A percentile compares a stretch with the other conserved stretches of the same genome.
phyloP scores from a whole-genome alignment of 2,113 vertebrate genomes.

The Sclerurus mexicanus region DNA sequence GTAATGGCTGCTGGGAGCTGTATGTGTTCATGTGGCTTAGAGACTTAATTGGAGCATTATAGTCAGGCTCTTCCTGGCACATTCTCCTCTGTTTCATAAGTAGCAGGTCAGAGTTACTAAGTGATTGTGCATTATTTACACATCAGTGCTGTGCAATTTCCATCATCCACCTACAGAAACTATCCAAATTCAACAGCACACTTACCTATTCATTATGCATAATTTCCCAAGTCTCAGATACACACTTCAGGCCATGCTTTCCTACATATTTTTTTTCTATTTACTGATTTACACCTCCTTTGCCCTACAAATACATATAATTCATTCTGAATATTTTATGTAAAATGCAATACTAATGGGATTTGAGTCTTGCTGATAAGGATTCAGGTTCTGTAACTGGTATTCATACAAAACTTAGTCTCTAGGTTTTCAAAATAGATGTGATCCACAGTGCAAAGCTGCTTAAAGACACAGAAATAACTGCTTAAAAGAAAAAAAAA shows the following conservation, averaged over 20 bases:
- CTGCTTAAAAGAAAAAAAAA: not conserved
- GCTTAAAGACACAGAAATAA: constrained; percentile 42
- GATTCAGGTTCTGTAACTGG: not conserved
- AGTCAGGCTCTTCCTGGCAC: not conserved
- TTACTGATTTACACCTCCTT: constrained; percentile 2
- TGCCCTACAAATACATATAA: constrained; percentile 15
- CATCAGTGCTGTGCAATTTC: not conserved
- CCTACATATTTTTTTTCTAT: not conserved
- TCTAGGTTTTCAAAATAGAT: constrained; percentile 23
- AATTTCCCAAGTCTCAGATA: not conserved
- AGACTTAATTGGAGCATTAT: not conserved
- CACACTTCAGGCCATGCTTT: not conserved
- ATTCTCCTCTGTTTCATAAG: not conserved
- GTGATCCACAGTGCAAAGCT: not conserved
- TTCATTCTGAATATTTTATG: constrained; percentile 39
- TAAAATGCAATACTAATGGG: constrained; percentile 17
- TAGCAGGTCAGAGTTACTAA: not conserved
- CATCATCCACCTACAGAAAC: not conserved
- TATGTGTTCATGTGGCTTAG: not conserved
- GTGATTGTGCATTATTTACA: constrained; percentile 2
- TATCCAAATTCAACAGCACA: not conserved
- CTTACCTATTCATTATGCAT: not conserved
- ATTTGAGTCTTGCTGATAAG: constrained; percentile 39
- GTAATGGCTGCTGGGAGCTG: not conserved
- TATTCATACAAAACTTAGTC: constrained; percentile 10